phyloP scores from a whole-genome alignment of 2,113 vertebrate species.

The Pangasianodon hypophthalmus region DNA sequence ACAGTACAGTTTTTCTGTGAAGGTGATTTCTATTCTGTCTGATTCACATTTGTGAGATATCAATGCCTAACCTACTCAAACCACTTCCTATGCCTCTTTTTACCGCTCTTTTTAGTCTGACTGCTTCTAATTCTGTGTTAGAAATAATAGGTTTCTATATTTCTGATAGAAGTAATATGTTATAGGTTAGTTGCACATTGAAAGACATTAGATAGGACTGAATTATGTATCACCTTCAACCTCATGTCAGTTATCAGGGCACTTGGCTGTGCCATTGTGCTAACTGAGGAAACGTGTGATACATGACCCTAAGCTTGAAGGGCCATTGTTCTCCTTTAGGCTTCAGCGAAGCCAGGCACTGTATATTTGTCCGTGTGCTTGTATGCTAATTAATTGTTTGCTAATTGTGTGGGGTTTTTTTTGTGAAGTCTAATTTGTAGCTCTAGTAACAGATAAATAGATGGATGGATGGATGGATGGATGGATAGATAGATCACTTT shows the following conservation, averaged over 20 bases:
- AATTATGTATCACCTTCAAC: conserved; percentile 10
- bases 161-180: background rate
- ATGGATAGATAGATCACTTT: background rate
- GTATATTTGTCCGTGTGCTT: background rate
- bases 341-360: background rate
- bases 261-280: background rate
- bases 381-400: background rate
- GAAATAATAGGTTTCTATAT: background rate
- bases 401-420: background rate
- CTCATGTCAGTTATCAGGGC: background rate
- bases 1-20: background rate
- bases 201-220: conserved; percentile 27
- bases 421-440: background rate
- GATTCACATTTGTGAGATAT: background rate
- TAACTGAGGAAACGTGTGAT: conserved; percentile 37
- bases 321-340: conserved; percentile 15
- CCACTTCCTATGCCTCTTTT: background rate
- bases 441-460: too few relatives aligned
- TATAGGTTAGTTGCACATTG: conserved; percentile 35
- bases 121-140: background rate
- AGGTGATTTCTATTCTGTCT: background rate
- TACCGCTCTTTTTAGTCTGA: background rate
- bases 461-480: background rate
- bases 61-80: background rate
- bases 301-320: background rate